Evolutionary conservation across 1,140 invertebrate species (phyloP).

Genomic region (Notospermus geniculatus): DNA sequence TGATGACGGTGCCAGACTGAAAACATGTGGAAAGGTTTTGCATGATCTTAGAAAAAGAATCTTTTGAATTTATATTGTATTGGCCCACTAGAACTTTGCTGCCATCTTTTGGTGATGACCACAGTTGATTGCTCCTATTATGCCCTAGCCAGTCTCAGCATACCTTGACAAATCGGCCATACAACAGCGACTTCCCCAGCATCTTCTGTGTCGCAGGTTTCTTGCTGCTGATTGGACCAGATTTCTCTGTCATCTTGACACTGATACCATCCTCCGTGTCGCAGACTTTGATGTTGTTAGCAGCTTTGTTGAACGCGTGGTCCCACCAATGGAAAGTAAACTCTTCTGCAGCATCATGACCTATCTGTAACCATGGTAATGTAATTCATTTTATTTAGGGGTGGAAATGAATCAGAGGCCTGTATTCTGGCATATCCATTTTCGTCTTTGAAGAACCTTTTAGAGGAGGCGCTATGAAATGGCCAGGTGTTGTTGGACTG

Average conservation of each 20-base stretch:
- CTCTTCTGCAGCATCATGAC: slow-evolving; percentile 68
- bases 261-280: slow-evolving; percentile 41
- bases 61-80: too few relatives aligned
- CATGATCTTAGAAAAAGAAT: background rate
- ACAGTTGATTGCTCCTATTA: too few relatives aligned
- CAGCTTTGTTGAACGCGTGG: slow-evolving; percentile 70
- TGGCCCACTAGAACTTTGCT: too few relatives aligned
- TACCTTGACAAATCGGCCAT: slow-evolving; percentile 62
- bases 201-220: slow-evolving; percentile 26
- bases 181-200: slow-evolving; percentile 38
- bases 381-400: too few relatives aligned
- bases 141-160: slow-evolving; percentile 20
- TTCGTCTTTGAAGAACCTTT: too few relatives aligned
- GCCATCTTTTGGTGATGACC: too few relatives aligned
- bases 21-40: background rate
- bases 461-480: too few relatives aligned
- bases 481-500: too few relatives aligned
- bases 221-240: slow-evolving; percentile 48
- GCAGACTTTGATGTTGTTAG: slow-evolving; percentile 63
- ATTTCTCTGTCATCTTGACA: slow-evolving; percentile 52
- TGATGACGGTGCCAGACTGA: slow-evolving; percentile 12
- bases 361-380: slow-evolving; percentile 59
- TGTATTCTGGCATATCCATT: too few relatives aligned
- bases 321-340: slow-evolving; percentile 83
- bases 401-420: too few relatives aligned